Evolutionary conservation across 2,113 vertebrate genomes (phyloP).

Genomic region (Rattus norvegicus): DNA sequence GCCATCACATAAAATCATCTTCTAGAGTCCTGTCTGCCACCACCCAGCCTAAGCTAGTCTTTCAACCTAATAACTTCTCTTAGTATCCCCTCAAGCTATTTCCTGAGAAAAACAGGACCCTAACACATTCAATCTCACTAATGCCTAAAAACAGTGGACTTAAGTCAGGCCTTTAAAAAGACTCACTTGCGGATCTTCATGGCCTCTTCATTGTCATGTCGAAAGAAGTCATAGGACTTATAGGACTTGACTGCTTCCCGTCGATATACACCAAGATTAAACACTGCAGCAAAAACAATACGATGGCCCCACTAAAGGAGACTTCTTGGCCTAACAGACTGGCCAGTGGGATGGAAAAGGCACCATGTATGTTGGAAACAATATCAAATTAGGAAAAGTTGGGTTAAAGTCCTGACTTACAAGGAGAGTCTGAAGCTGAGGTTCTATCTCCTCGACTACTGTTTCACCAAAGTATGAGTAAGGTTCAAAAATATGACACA

Average conservation of each 20-base stretch:
- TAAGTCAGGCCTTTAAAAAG: conserved; percentile 31
- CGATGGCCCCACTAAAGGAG: neutral
- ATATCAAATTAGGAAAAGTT: neutral
- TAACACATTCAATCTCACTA: neutral
- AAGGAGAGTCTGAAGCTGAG: neutral
- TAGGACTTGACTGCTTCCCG: conserved; percentile 95
- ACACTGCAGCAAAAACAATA: conserved; percentile 87
- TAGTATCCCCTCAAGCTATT: neutral
- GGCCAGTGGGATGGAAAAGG: neutral
- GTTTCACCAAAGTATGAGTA: neutral
- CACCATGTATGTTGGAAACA: neutral
- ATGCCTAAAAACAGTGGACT: neutral
- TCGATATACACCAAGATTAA: conserved; percentile 97
- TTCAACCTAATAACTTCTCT: neutral
- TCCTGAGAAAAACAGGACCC: neutral
- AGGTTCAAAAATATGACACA: neutral
- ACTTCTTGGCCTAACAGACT: neutral
- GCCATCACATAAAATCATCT: neutral
- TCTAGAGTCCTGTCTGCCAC: neutral
- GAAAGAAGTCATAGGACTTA: conserved; percentile 98
- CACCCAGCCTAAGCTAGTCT: neutral
- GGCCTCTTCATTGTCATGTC: conserved; percentile 97
- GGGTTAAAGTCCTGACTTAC: neutral
- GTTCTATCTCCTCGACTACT: conserved; percentile 1
- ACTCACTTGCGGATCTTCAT: conserved; percentile 98